A percentile compares a stretch with the other conserved stretches of the same genome.
Evolutionary conservation across 2,888 invertebrate genomes (phyloP).

Genomic region (Ichneumoninae sp.): DNA sequence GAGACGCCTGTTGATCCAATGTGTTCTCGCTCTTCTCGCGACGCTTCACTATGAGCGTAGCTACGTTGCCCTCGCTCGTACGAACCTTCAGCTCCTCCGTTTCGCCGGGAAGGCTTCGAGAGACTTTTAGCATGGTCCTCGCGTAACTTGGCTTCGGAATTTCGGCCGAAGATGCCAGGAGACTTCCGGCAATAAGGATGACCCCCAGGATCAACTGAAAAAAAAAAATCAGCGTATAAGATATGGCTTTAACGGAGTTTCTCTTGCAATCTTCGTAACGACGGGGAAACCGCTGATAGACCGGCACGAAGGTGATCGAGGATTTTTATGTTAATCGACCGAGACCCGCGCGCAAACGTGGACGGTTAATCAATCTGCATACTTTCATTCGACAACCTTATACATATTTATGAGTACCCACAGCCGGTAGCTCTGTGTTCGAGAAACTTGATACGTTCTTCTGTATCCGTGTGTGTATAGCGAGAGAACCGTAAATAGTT

Average conservation of each 20-base stretch:
- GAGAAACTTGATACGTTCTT: conserved; percentile 17
- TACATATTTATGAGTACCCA: conserved; percentile 58
- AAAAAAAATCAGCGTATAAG: background rate
- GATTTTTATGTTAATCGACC: conserved; percentile 60
- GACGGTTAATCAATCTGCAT: conserved; percentile 62
- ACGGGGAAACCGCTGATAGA: background rate
- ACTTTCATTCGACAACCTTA: conserved; percentile 64
- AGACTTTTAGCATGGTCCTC: conserved; percentile 91
- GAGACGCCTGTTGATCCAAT: conserved; percentile 1
- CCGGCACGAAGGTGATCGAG: conserved; percentile 11
- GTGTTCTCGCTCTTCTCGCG: conserved; percentile 84
- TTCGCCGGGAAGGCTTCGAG: conserved; percentile 91
- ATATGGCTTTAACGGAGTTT: background rate
- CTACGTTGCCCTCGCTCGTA: conserved; percentile 90
- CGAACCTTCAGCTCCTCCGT: conserved; percentile 92
- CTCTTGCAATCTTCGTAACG: background rate
- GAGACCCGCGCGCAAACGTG: conserved; percentile 53
- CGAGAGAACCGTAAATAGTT: conserved; percentile 39
- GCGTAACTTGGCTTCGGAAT: conserved; percentile 87
- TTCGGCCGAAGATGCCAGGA: conserved; percentile 68
- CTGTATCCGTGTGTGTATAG: background rate
- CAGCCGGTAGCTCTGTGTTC: conserved; percentile 6
- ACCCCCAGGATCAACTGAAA: conserved; percentile 62
- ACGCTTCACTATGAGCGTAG: conserved; percentile 91
- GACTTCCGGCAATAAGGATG: conserved; percentile 51